Evolutionary conservation across 2,888 invertebrate species (phyloP).

Genomic region (Phyllotreta cruciferae): DNA sequence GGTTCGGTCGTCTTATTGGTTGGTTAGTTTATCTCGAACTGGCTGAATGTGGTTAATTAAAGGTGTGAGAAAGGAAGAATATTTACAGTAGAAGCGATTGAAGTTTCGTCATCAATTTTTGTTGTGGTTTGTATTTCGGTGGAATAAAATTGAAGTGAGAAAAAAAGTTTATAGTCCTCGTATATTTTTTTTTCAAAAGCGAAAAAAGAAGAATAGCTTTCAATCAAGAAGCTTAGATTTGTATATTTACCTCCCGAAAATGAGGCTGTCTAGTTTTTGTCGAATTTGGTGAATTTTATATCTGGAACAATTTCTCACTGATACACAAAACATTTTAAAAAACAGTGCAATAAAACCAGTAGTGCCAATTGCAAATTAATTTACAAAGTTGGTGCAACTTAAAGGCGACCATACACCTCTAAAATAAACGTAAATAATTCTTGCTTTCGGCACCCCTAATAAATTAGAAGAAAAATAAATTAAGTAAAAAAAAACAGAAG

Average conservation of each 20-base stretch:
- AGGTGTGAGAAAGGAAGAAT: slow-evolving; percentile 2
- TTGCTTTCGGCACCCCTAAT: too few species aligned
- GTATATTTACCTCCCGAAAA: slow-evolving; percentile 10
- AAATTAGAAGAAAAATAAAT: too few species aligned
- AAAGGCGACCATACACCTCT: too few species aligned
- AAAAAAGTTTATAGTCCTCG: slow-evolving; percentile 5
- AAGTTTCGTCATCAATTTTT: not conserved
- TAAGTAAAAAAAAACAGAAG: not conserved
- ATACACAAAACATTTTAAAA: not conserved
- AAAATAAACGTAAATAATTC: too few species aligned
- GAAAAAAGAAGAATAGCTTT: not conserved
- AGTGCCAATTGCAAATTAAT: not conserved
- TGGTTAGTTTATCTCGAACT: too few species aligned
- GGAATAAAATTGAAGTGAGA: too few species aligned
- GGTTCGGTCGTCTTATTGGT: too few species aligned
- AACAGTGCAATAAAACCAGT: not conserved
- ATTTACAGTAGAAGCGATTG: not conserved
- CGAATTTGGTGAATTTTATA: slow-evolving; percentile 10
- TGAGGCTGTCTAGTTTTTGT: not conserved
- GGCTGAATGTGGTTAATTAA: too few species aligned
- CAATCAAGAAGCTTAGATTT: not conserved
- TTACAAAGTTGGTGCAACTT: not conserved
- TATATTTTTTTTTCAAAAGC: slow-evolving; percentile 1
- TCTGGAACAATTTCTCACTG: not conserved
- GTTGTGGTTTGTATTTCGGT: too few species aligned